phyloP scores from a whole-genome alignment of 2,113 vertebrate genomes.

The Malurus alboscapulatus region DNA sequence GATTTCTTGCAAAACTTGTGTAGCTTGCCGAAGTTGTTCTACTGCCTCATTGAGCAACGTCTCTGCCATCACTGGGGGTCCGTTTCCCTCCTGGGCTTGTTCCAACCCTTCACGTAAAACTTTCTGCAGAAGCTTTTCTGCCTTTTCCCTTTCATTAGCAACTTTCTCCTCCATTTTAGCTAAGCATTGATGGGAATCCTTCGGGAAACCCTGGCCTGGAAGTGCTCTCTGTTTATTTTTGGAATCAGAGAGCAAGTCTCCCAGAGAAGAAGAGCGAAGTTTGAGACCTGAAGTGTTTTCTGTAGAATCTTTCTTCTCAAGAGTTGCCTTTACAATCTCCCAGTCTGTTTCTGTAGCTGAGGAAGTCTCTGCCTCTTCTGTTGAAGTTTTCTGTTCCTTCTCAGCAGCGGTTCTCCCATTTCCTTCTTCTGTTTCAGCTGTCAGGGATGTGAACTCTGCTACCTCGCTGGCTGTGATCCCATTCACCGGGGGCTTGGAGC shows the following conservation, averaged over 20 bases:
- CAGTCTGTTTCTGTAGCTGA: not conserved
- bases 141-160: constrained; percentile 79
- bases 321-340: not conserved
- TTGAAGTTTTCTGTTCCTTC: constrained; percentile 40
- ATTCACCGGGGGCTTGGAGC: constrained; percentile 22
- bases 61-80: constrained; percentile 61
- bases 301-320: not conserved
- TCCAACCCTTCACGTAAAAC: constrained; percentile 58
- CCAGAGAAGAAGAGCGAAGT: constrained; percentile 79
- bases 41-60: constrained; percentile 83
- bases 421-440: constrained; percentile 16
- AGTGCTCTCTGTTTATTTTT: not conserved
- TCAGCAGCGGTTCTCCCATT: not conserved
- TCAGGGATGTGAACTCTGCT: not conserved
- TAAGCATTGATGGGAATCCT: constrained; percentile 51
- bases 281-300: constrained; percentile 40
- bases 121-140: constrained; percentile 79
- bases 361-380: constrained; percentile 29
- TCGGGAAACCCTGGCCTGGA: not conserved
- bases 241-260: constrained; percentile 76
- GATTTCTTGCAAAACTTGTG: constrained; percentile 86
- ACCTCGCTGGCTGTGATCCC: constrained; percentile 12
- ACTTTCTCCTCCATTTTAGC: constrained; percentile 82
- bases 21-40: constrained; percentile 87
- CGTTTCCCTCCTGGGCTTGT: constrained; percentile 47